Percentiles rank a stretch among this genome's conserved stretches.
phyloP scores from a whole-genome alignment of 2,113 vertebrate species.

The Melanostigma gelatinosum region DNA sequence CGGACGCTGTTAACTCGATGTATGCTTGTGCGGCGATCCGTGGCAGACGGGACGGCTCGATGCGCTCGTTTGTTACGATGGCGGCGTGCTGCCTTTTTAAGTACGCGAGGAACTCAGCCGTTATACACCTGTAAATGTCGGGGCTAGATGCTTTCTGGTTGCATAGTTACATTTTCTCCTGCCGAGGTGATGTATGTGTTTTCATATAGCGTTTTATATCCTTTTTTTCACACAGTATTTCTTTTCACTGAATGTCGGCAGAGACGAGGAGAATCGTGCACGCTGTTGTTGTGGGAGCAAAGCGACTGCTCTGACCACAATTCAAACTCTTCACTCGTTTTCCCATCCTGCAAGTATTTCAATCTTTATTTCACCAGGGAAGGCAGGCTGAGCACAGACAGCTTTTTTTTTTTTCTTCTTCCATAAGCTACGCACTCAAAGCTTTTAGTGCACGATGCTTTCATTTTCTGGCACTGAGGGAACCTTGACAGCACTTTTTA shows the following conservation, averaged over 20 bases:
- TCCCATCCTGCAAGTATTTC: constrained; percentile 8
- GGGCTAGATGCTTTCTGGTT: constrained; percentile 22
- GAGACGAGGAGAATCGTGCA: constrained; percentile 1
- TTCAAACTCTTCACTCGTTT: constrained; percentile 19
- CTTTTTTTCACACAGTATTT: background rate
- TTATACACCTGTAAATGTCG: constrained; percentile 59
- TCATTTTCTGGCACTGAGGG: constrained; percentile 10
- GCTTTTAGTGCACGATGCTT: background rate
- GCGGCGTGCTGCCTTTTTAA: constrained; percentile 28
- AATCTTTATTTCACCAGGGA: constrained; percentile 41
- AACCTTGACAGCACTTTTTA: background rate
- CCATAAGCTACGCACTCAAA: background rate
- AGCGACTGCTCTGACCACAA: constrained; percentile 13
- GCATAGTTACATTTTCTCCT: constrained; percentile 1
- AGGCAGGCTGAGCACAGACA: background rate
- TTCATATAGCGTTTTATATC: background rate
- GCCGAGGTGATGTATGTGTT: constrained; percentile 1
- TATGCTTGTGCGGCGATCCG: constrained; percentile 51
- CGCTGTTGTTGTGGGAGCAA: constrained; percentile 1
- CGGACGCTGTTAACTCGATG: constrained; percentile 11
- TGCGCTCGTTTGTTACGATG: constrained; percentile 46
- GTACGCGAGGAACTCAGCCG: background rate
- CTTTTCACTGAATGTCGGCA: background rate
- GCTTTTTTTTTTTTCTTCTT: background rate
- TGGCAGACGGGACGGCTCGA: constrained; percentile 41